A percentile compares a stretch with the other conserved stretches of the same genome.
Conservation (phyloP, 2,888 invertebrate genomes). For the Lithophane semibrunnea region DNA sequence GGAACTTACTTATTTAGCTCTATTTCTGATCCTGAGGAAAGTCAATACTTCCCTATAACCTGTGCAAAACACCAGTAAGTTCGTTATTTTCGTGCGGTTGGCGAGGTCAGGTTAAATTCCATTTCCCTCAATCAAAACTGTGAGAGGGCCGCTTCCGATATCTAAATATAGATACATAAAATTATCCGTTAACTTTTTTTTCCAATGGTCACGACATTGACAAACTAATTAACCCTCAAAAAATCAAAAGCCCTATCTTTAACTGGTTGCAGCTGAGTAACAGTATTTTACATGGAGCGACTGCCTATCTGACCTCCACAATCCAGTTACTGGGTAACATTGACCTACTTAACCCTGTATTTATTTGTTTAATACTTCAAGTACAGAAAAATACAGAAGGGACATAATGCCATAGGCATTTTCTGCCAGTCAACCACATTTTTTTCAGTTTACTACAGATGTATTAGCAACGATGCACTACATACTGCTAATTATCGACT, state of each 20-base stretch:
- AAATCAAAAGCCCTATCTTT: too few species aligned
- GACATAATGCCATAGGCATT: not conserved
- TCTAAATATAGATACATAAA: not conserved
- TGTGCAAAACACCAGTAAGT: not conserved
- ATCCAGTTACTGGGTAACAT: too few species aligned
- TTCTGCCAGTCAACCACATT: not conserved
- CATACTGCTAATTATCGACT: not conserved
- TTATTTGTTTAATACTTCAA: not conserved
- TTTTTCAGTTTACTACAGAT: not conserved
- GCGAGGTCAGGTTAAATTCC: not conserved
- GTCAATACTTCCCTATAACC: not conserved
- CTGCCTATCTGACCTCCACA: too few species aligned
- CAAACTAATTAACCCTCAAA: not conserved
- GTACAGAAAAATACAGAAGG: not conserved
- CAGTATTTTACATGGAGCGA: too few species aligned
- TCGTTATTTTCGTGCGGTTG: not conserved
- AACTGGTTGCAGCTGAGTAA: too few species aligned
- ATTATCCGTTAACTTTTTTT: not conserved
- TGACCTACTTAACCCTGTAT: not conserved
- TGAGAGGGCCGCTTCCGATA: not conserved
- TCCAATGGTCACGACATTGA: not conserved
- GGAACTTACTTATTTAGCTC: too few species aligned
- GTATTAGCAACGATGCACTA: not conserved
- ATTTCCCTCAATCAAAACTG: conserved; percentile 5
- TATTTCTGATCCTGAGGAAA: not conserved